These are phyloP conservation scores for Limnephilus lunatus DNA, from an alignment of 2,888 invertebrate species.

Conservation along the genomic window DNA sequence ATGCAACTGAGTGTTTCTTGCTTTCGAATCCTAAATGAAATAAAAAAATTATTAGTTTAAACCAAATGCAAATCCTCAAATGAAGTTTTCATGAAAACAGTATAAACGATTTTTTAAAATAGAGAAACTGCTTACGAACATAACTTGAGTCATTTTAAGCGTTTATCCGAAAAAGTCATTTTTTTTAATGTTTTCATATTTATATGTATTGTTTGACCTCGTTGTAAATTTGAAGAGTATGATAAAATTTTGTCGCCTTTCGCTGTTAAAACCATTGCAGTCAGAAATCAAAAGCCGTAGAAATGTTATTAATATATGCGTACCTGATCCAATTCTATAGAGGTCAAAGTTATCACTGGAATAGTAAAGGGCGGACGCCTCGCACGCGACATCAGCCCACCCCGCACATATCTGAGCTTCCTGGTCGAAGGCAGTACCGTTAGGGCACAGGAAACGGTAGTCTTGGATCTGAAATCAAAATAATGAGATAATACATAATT, in stretches of 20 bases:
- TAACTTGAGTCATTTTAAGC: too few species aligned
- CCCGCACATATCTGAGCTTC: conserved; percentile 95
- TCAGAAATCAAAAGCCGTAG: too few species aligned
- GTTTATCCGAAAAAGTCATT: too few species aligned
- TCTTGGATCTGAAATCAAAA: conserved; percentile 80
- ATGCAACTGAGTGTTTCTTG: conserved; percentile 78
- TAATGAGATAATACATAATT: background rate
- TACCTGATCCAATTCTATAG: conserved; percentile 88
- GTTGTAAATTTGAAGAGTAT: too few species aligned
- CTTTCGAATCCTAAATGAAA: conserved; percentile 78
- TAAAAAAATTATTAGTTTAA: background rate
- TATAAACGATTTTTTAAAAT: too few species aligned
- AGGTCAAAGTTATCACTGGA: conserved; percentile 91
- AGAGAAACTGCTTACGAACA: too few species aligned
- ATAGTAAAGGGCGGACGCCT: conserved; percentile 87
- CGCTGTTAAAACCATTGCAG: too few species aligned
- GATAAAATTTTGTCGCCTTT: too few species aligned
- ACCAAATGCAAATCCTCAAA: background rate
- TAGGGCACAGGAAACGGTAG: conserved; percentile 92
- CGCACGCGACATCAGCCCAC: conserved; percentile 93
- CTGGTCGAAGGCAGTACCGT: conserved; percentile 93
- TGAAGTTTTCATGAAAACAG: background rate
- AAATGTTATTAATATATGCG: conserved; percentile 62
- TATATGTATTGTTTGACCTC: too few species aligned
- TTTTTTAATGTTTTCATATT: too few species aligned